A percentile compares a stretch with the other conserved stretches of the same genome.
Evolutionary conservation across 2,797 vertebrate species (phyloP).

Genomic region (Babyrousa celebensis): DNA sequence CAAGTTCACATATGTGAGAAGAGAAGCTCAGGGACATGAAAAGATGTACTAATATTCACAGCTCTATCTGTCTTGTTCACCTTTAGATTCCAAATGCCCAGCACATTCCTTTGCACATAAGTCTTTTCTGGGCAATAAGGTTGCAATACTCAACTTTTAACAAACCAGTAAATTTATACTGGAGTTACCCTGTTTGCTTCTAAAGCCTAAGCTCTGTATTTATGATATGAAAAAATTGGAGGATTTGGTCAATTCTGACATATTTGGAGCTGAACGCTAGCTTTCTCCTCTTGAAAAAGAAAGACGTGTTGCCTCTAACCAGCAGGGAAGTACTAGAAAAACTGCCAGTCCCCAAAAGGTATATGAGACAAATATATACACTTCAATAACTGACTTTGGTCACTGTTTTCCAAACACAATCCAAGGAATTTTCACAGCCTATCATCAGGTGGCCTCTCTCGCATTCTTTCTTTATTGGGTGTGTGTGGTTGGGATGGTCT

Average conservation of each 20-base stretch:
- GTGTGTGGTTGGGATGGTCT: background rate
- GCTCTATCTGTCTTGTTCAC: background rate
- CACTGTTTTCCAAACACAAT: slow-evolving; percentile 46
- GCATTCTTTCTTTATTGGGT: background rate
- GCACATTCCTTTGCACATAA: background rate
- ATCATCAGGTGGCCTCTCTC: background rate
- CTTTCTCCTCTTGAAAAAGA: slow-evolving; percentile 42
- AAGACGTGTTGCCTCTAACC: slow-evolving; percentile 38
- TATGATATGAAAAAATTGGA: background rate
- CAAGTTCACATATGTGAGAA: background rate
- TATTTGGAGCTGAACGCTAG: slow-evolving; percentile 44
- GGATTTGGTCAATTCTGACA: slow-evolving; percentile 49
- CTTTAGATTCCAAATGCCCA: background rate
- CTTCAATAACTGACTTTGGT: slow-evolving; percentile 20
- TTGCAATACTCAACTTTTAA: background rate
- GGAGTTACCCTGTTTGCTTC: background rate
- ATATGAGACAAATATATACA: slow-evolving; percentile 27
- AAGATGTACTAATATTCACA: background rate
- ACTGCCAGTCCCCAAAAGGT: slow-evolving; percentile 22
- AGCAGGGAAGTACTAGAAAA: slow-evolving; percentile 44
- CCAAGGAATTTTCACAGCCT: background rate
- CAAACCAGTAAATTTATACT: background rate
- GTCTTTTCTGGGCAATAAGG: background rate
- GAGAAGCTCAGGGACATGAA: background rate
- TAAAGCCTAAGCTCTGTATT: background rate